A percentile compares a stretch with the other conserved stretches of the same genome.
Conservation (phyloP, 2,113 vertebrate species). For the human (Homo sapiens) region GRCh38 chr2:176111501-176112000, state of each 20-base stretch:
- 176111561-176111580: conserved; percentile 78
- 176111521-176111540: conserved; percentile 49
- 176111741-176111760: conserved; percentile 32
- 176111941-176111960: conserved; percentile 16
- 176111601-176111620: conserved; percentile 74
- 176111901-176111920: conserved; percentile 67
- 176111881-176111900: conserved; percentile 65
- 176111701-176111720: conserved; percentile 15
- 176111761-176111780: conserved; percentile 24
- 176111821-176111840: background rate
- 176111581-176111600: conserved; percentile 78
- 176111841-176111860: background rate
- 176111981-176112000: background rate
- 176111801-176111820: background rate
- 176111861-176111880: background rate
- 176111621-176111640: conserved; percentile 74
- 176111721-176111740: background rate
- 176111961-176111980: background rate
- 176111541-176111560: conserved; percentile 78
- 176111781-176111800: background rate
- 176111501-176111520: conserved; percentile 47
- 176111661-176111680: conserved; percentile 65
- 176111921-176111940: conserved; percentile 35
- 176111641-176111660: conserved; percentile 67
- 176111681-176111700: conserved; percentile 45